Evolutionary conservation across 2,797 vertebrate genomes (phyloP).

Genomic region (Mus minutoides): DNA sequence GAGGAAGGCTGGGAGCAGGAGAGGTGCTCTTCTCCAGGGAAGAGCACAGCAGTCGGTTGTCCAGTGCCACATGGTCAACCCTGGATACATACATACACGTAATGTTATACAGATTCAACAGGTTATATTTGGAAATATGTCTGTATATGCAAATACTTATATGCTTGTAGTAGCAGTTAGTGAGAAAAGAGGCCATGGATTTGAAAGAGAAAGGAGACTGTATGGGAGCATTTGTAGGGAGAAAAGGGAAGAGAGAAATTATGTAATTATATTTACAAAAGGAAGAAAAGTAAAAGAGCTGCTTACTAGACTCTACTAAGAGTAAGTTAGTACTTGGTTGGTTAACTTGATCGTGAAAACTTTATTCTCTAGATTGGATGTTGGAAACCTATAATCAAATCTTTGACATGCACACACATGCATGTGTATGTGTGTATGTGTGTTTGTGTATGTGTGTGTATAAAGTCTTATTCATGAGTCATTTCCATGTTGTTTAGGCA

Average conservation of each 20-base stretch:
- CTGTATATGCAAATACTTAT: neutral
- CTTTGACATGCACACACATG: neutral
- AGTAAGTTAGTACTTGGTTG: constrained; percentile 53
- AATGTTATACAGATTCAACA: neutral
- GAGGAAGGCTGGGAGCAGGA: neutral
- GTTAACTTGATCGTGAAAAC: constrained; percentile 48
- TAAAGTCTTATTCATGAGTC: constrained; percentile 47
- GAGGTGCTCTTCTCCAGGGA: neutral
- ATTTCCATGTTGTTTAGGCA: neutral
- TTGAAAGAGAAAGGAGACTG: neutral
- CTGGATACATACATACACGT: neutral
- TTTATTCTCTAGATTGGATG: constrained; percentile 57
- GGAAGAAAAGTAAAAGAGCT: neutral
- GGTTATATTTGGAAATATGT: neutral
- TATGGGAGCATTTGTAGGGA: neutral
- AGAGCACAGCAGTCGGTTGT: neutral
- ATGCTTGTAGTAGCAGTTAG: neutral
- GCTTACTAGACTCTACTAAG: neutral
- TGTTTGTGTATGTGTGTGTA: neutral
- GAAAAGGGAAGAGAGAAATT: neutral
- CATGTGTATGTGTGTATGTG: neutral
- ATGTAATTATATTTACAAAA: neutral
- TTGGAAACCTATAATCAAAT: neutral
- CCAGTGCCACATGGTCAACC: neutral
- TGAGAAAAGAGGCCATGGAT: neutral